These are phyloP conservation scores for Tachysurus fulvidraco DNA, from an alignment of 2,113 vertebrate genomes.

Conservation along the genomic window DNA sequence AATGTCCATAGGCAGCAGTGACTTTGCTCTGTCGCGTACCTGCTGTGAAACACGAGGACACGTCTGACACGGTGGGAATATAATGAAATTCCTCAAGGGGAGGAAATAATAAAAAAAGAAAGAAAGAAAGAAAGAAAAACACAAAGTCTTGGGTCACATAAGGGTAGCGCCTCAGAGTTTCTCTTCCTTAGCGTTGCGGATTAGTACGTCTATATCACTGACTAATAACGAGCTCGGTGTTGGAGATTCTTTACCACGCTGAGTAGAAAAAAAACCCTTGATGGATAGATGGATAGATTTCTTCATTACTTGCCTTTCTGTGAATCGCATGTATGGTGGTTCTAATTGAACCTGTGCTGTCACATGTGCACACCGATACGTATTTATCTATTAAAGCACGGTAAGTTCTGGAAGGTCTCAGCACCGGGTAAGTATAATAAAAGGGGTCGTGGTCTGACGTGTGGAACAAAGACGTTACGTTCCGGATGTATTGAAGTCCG, in stretches of 20 bases:
- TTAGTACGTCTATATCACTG: not conserved
- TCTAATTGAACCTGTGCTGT: not conserved
- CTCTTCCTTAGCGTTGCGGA: not conserved
- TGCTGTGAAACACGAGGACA: slow-evolving; percentile 24
- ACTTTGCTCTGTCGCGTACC: slow-evolving; percentile 1
- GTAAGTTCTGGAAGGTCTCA: not conserved
- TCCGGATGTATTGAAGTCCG: not conserved
- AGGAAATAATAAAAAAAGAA: not conserved
- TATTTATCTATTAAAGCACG: not conserved
- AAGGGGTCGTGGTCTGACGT: slow-evolving; percentile 1
- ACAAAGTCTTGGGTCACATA: slow-evolving; percentile 8
- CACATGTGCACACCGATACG: not conserved
- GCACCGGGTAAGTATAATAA: slow-evolving; percentile 12
- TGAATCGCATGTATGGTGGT: not conserved
- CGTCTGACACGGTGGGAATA: slow-evolving; percentile 31
- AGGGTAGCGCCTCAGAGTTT: not conserved
- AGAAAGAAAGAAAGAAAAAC: not conserved
- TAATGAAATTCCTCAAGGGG: slow-evolving; percentile 40
- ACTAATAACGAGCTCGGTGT: not conserved
- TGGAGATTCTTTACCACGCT: not conserved
- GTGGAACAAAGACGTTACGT: no score
- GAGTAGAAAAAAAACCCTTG: not conserved
- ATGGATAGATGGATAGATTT: not conserved
- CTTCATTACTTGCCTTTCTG: not conserved
- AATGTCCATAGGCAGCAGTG: slow-evolving; percentile 41